These are phyloP conservation scores for Hemitrygon akajei DNA, from an alignment of 2,797 vertebrate genomes.

Conservation along the genomic window DNA sequence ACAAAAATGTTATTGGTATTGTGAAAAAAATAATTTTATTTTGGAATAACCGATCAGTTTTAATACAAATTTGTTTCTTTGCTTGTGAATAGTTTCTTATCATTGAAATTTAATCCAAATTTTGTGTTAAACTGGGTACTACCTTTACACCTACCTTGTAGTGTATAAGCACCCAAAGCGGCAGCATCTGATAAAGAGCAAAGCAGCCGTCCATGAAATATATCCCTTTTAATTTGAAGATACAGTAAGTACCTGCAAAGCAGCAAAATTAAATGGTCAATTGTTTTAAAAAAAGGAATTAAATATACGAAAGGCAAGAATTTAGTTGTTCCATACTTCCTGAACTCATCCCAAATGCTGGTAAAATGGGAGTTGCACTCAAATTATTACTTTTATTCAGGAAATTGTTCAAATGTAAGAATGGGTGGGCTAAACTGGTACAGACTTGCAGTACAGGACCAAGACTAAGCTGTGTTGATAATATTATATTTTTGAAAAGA, in stretches of 20 bases:
- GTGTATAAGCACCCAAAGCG: slow-evolving; percentile 84
- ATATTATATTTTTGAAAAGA: not conserved
- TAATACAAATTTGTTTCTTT: not conserved
- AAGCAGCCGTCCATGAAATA: slow-evolving; percentile 90
- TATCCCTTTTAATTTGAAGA: slow-evolving; percentile 89
- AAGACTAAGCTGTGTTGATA: not conserved
- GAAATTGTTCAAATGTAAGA: not conserved
- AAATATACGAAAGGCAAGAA: not conserved
- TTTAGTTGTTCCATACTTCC: not conserved
- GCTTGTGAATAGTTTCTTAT: not conserved
- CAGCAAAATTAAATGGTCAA: slow-evolving; percentile 39
- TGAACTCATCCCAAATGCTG: not conserved
- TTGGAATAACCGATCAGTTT: not conserved
- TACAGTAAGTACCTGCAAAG: slow-evolving; percentile 85
- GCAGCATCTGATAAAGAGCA: slow-evolving; percentile 91
- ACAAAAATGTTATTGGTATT: not conserved
- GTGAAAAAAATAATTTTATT: not conserved
- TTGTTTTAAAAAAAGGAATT: not conserved
- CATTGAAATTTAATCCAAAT: not conserved
- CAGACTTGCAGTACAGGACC: not conserved
- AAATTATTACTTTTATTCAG: not conserved
- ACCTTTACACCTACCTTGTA: slow-evolving; percentile 74
- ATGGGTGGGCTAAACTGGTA: not conserved
- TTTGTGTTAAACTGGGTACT: not conserved
- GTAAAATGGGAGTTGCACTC: not conserved